Evolutionary conservation across 2,888 invertebrate species (phyloP).

Genomic region (Conus canariensis): DNA sequence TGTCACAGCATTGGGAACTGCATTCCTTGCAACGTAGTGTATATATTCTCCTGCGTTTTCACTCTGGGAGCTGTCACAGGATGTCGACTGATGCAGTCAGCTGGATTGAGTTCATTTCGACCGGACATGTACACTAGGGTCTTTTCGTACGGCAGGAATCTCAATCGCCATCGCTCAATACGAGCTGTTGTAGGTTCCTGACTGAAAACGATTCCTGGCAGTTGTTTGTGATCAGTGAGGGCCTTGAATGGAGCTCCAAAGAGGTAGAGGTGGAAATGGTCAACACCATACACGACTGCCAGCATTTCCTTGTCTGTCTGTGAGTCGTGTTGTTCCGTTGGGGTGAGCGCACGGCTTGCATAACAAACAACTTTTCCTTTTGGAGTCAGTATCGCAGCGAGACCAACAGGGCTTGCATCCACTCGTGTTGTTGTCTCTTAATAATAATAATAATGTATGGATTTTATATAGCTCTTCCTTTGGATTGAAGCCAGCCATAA

Average conservation of each 20-base stretch:
- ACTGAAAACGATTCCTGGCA: no score
- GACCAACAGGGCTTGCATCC: not conserved
- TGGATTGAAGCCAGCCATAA: constrained; percentile 51
- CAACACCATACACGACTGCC: constrained; percentile 47
- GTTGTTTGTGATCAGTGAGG: no score
- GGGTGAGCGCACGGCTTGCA: not conserved
- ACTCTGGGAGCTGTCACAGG: no score
- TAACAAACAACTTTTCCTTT: not conserved
- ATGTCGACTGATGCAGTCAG: not conserved
- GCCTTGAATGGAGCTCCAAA: not conserved
- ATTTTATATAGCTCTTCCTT: no score
- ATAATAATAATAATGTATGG: no score
- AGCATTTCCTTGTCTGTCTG: constrained; percentile 62
- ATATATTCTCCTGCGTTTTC: not conserved
- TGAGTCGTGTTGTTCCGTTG: not conserved
- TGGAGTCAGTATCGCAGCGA: constrained; percentile 18
- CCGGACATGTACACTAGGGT: not conserved
- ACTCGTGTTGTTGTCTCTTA: constrained; percentile 49
- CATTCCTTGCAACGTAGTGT: not conserved
- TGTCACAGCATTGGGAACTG: not conserved
- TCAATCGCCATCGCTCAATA: not conserved
- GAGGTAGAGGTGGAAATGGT: not conserved
- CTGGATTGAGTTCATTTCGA: not conserved
- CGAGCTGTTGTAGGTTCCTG: not conserved
- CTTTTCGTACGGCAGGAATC: no score